Evolutionary conservation across 2,888 invertebrate genomes (phyloP), one percentile per base, ranked within the genome.

Genomic region (Drosophila subquinaria): DNA sequence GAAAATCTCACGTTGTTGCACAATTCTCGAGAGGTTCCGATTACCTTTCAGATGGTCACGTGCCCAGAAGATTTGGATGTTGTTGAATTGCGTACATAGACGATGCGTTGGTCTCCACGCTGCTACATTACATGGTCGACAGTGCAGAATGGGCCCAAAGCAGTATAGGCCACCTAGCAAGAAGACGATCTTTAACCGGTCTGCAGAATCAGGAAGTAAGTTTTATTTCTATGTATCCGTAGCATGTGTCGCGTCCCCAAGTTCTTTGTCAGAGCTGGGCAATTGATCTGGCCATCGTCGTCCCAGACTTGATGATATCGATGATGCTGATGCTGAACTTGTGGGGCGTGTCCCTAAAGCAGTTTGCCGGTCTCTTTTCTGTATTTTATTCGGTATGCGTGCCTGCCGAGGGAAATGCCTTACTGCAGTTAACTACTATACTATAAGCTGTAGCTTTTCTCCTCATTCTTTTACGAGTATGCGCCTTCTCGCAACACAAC

Each of bases 201-300:
- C 62, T 33, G 27, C 51, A 79, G 79, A 87, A 89, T 90, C 89
- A 89, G 89, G 89, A 89, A 89, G 89, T 89, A 75, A 84, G 74
- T 84, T 86, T 77, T 79, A 74, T 77, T 74, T 79, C 68, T 36
- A 77, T 76, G 71, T 67, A 76, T 79, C 67, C 59, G 69, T 69
- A 76, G 84, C 82, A 85, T 80, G 84, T 81, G 85, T 75, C 80
- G 81, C 80, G 81, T 68, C 73, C 66, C 50, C 52, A 57, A 57
- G 53, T 57, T 36, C 52, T 57, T 56, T 47, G 63, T 68, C 63
- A 51, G 47, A 61, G 43, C 51, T 43, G 68, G 52, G 64, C 75
- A 74, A 83, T 81, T 77, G 85, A 84, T 81, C 77, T 60, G 73
- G 73, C 73, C 78, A 81, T 73, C 70, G 79, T 63, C 82, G 66